Evolutionary conservation across 2,113 vertebrate genomes (phyloP).

Genomic region (Poeciliopsis retropinna): DNA sequence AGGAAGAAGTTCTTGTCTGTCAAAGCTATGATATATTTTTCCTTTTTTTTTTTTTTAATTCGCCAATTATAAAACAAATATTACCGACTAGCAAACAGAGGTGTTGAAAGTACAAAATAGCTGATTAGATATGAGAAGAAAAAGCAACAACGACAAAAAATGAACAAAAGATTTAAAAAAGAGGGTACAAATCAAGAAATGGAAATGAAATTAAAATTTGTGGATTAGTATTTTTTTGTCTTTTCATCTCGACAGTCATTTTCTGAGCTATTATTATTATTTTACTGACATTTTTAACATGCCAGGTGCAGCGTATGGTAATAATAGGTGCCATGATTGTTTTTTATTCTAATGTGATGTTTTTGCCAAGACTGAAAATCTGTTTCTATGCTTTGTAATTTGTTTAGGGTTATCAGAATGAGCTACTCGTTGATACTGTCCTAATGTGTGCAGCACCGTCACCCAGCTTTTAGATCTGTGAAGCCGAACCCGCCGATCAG

Average conservation of each 20-base stretch:
- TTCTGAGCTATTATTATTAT: too few relatives aligned
- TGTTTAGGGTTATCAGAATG: not conserved
- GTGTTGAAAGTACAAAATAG: too few relatives aligned
- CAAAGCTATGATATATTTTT: not conserved
- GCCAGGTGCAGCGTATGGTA: not conserved
- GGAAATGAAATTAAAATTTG: too few relatives aligned
- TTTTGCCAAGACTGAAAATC: not conserved
- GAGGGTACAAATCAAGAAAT: too few relatives aligned
- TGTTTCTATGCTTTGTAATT: not conserved
- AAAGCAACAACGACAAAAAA: too few relatives aligned
- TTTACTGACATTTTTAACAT: not conserved
- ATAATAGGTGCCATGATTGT: not conserved
- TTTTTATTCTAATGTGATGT: not conserved
- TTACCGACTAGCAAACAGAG: too few relatives aligned
- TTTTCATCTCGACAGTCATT: too few relatives aligned
- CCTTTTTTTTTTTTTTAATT: too few relatives aligned
- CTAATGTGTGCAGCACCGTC: not conserved
- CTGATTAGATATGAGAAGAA: too few relatives aligned
- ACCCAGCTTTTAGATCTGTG: not conserved
- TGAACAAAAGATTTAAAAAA: too few relatives aligned
- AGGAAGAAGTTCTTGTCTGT: not conserved
- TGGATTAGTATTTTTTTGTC: too few relatives aligned
- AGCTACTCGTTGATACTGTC: slow-evolving; percentile 6
- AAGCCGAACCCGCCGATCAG: not conserved
- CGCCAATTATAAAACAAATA: too few relatives aligned